phyloP scores from a whole-genome alignment of 2,888 invertebrate species.

The Thalpophila matura region DNA sequence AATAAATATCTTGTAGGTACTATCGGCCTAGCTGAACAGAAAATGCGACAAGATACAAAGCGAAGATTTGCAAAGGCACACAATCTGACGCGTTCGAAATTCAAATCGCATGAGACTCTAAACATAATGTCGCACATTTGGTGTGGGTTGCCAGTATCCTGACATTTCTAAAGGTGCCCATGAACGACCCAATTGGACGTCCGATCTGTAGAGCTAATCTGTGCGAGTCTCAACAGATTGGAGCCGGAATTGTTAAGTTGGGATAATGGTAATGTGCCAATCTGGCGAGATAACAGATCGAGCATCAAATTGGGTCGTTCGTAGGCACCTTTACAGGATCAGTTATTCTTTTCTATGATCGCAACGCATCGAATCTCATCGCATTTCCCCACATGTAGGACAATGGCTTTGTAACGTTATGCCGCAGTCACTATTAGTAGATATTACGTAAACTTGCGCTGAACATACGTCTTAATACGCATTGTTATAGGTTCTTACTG shows the following conservation, averaged over 20 bases:
- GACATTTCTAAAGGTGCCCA: slow-evolving; percentile 9
- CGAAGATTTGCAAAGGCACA: background rate
- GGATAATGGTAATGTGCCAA: no score
- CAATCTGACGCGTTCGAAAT: slow-evolving; percentile 18
- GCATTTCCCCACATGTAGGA: background rate
- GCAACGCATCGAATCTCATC: background rate
- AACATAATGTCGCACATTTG: slow-evolving; percentile 8
- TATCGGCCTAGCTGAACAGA: slow-evolving; percentile 2
- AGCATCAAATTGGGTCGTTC: no score
- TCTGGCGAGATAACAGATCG: no score
- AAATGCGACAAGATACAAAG: slow-evolving; percentile 25
- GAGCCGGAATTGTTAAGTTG: no score
- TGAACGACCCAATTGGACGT: no score
- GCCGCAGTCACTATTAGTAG: slow-evolving; percentile 39
- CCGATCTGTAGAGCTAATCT: no score
- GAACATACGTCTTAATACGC: slow-evolving; percentile 24
- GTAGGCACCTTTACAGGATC: background rate
- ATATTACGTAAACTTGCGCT: slow-evolving; percentile 47
- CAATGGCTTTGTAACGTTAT: slow-evolving; percentile 35
- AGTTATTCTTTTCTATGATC: background rate
- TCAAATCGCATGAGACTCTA: slow-evolving; percentile 22
- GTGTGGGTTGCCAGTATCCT: slow-evolving; percentile 24
- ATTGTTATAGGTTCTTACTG: slow-evolving; percentile 45
- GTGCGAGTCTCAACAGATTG: no score
- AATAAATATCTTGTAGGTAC: slow-evolving; percentile 49